Evolutionary conservation across 2,888 invertebrate genomes (phyloP).

Genomic region (Druceiella hillmani): DNA sequence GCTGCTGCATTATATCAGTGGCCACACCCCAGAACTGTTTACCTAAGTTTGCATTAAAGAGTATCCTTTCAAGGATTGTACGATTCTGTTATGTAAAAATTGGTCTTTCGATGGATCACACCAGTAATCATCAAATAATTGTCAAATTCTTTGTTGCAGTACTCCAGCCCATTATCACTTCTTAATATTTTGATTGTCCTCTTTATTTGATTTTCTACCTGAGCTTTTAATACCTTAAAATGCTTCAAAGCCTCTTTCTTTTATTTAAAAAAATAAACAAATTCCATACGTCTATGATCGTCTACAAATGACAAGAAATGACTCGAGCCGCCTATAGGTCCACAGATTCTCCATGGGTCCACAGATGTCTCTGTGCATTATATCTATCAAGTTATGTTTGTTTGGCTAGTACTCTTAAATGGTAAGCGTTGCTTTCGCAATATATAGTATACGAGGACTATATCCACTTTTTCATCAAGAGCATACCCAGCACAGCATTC

Average conservation of each 20-base stretch:
- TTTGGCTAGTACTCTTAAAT: too few relatives aligned
- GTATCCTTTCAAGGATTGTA: too few relatives aligned
- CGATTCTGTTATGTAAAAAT: constrained; percentile 26
- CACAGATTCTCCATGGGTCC: constrained; percentile 24
- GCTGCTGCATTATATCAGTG: too few relatives aligned
- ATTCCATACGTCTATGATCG: constrained; percentile 25
- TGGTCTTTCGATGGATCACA: constrained; percentile 28
- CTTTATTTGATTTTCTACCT: constrained; percentile 26
- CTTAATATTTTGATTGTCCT: constrained; percentile 24
- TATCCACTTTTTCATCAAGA: too few relatives aligned
- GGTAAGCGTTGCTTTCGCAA: too few relatives aligned
- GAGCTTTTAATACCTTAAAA: constrained; percentile 23
- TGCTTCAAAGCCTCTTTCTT: constrained; percentile 24
- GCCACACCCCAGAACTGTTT: too few relatives aligned
- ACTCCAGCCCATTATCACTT: constrained; percentile 16
- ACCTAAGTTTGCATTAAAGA: too few relatives aligned
- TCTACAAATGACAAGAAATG: constrained; percentile 28
- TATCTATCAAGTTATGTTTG: too few relatives aligned
- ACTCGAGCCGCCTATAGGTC: constrained; percentile 22
- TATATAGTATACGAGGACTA: too few relatives aligned
- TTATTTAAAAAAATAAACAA: constrained; percentile 26
- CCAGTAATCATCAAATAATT: constrained; percentile 22
- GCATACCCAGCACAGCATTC: too few relatives aligned
- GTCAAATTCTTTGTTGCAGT: constrained; percentile 18
- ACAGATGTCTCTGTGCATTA: constrained; percentile 27